phyloP scores from a whole-genome alignment of 2,888 invertebrate genomes.

The Chymomyza fuscimana region DNA sequence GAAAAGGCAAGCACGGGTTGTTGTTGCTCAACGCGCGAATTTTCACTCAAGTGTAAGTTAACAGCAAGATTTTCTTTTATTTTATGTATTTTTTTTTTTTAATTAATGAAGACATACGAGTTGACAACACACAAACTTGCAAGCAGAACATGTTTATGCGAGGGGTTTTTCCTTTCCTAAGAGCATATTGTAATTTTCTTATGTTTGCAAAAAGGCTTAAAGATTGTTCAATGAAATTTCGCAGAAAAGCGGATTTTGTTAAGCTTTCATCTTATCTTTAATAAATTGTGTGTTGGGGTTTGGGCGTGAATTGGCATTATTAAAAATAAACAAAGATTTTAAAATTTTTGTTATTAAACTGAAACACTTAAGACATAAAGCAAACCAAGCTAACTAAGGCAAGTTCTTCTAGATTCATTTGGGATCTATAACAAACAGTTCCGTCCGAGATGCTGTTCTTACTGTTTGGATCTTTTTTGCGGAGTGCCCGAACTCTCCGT shows the following conservation, averaged over 20 bases:
- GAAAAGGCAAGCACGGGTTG: background rate
- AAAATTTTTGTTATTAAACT: too few species aligned
- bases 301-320: background rate
- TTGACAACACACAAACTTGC: background rate
- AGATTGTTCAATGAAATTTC: slow-evolving; percentile 1
- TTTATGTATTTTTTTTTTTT: background rate
- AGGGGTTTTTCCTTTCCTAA: background rate
- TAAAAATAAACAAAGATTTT: background rate
- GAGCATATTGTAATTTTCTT: background rate
- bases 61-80: background rate
- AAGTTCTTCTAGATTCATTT: too few species aligned
- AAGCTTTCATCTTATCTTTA: background rate
- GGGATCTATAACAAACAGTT: too few species aligned
- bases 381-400: too few species aligned
- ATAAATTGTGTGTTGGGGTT: background rate
- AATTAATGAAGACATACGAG: slow-evolving; percentile 19
- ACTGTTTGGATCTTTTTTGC: too few species aligned
- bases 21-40: background rate
- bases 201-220: background rate
- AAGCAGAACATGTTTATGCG: background rate
- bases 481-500: too few species aligned
- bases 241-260: background rate
- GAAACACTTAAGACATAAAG: too few species aligned
- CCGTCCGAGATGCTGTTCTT: too few species aligned
- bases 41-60: slow-evolving; percentile 1